Evolutionary conservation across 2,797 vertebrate genomes (phyloP).

Genomic region (Scarus forsteni): DNA sequence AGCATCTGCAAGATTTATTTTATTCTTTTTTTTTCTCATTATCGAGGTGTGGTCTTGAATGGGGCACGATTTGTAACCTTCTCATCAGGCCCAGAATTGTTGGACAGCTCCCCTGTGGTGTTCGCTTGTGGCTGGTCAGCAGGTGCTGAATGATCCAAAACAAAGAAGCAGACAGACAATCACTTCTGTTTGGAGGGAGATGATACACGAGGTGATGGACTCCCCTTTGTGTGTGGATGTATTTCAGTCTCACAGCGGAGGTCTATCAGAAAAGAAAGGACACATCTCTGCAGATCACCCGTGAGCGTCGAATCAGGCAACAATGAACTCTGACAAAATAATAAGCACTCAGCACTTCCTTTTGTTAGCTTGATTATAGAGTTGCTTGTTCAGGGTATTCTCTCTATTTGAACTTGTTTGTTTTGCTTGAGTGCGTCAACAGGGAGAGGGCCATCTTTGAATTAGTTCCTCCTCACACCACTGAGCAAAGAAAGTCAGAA

Average conservation of each 20-base stretch:
- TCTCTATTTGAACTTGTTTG: constrained; percentile 11
- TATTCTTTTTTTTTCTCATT: no score
- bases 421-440: not conserved
- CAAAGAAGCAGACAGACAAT: not conserved
- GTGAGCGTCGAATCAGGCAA: not conserved
- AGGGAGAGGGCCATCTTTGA: not conserved
- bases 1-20: no score
- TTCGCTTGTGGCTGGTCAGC: not conserved
- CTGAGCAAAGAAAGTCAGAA: not conserved
- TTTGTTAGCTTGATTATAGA: constrained; percentile 23
- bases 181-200: not conserved
- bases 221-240: not conserved
- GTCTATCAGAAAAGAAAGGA: not conserved
- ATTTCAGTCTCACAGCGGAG: not conserved
- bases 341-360: constrained; percentile 4
- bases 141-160: not conserved
- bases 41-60: no score
- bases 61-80: no score
- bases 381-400: not conserved
- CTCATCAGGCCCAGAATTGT: no score
- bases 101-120: no score
- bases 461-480: constrained; percentile 10
- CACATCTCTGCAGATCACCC: not conserved
- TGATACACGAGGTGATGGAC: not conserved
- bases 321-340: constrained; percentile 9